Evolutionary conservation across 2,113 vertebrate species (phyloP), one percentile per base, ranked within the genome.

Genomic region (Glaucidium brasilianum): DNA sequence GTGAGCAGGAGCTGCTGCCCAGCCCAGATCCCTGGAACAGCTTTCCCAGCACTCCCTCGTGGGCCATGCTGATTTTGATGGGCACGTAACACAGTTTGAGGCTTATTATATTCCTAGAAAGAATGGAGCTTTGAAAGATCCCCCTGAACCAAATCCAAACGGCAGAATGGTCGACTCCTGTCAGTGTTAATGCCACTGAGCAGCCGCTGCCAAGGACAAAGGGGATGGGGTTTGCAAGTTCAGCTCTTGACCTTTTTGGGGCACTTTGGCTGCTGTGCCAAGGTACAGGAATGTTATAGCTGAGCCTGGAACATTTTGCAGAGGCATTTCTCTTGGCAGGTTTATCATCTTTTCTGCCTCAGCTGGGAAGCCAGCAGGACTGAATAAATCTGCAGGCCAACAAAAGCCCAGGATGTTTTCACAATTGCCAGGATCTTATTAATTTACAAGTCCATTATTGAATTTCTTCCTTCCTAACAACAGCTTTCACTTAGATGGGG

Each of bases 311-410:
- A 56, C 73, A 30, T 85, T 92, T 85, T 92, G 84, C 89, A 91
- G 72, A 11, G 11, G 52, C 84, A 64, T 92, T 94, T 92, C 77
- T 92, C 73, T 64, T 90, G 90, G 73, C 89, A 92, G 80, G 22
- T 95, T 96, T 95, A 94, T 84, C 89, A 89, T 95, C 60, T 94
- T 81, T 91, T 52, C 89, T 96, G 84, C 47, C 60, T 97, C 89
- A 89, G 76, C 91, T 95, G 80, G 53, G 66, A 92, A 96, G 52
- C 77, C 80, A 87, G 76, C 60, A 90, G 77, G 73, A 91, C 94
- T 92, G 87, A 96, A 94, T 96, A 94, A 95, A 96, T 96, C 90
- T 95, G 39, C 56, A 84, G 80, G 43, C 91, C 79, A 94, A 59
- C 55, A 79, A 81, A 95, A 92, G 22, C 58, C 62, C 34, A 72